Evolutionary conservation across 64 coral and sea anemone genomes (phyloP).

Genomic region (Porites lutea): DNA sequence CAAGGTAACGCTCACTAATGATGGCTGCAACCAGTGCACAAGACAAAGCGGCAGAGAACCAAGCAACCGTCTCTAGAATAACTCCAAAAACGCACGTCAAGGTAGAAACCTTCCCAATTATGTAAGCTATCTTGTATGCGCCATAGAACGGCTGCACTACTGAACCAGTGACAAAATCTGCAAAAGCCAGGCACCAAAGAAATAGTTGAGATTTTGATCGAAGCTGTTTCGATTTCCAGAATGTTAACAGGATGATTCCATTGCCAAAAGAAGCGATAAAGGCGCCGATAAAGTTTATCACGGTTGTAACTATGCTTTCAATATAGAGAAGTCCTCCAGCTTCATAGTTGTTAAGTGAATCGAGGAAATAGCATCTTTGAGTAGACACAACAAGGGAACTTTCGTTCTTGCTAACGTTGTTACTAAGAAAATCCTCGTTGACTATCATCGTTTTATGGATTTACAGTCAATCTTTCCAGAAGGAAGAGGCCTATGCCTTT

Average conservation of each 20-base stretch:
- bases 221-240: slow-evolving; percentile 23
- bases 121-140: slow-evolving; percentile 30
- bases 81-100: slow-evolving; percentile 5
- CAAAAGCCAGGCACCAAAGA: slow-evolving; percentile 24
- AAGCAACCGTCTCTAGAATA: slow-evolving; percentile 22
- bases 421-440: no score
- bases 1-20: slow-evolving; percentile 34
- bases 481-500: no score
- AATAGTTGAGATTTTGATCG: slow-evolving; percentile 21
- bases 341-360: not conserved
- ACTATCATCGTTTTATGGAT: no score
- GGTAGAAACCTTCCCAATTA: not conserved
- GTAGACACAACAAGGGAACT: no score
- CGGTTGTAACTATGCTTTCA: not conserved
- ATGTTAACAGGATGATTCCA: slow-evolving; percentile 22
- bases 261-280: not conserved
- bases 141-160: slow-evolving; percentile 42
- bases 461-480: no score
- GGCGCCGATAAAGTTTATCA: not conserved
- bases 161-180: slow-evolving; percentile 42
- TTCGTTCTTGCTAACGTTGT: no score
- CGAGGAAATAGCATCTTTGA: not conserved
- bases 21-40: slow-evolving; percentile 11
- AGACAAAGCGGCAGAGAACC: slow-evolving; percentile 50
- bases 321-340: not conserved